Percentiles rank a stretch among this genome's conserved stretches.
phyloP scores from a whole-genome alignment of 2,888 invertebrate species.

The Sclerodermus sp. region DNA sequence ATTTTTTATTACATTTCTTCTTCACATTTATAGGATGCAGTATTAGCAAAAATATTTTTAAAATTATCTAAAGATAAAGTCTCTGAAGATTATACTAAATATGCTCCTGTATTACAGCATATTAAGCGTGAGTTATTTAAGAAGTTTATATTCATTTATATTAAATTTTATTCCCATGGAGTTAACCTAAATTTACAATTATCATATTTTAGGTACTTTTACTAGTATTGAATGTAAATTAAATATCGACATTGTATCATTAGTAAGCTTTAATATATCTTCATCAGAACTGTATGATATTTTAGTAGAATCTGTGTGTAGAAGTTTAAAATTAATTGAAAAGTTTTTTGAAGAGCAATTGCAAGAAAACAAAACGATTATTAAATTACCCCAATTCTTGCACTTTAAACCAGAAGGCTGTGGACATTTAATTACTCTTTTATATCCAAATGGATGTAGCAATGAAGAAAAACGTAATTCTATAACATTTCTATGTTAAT shows the following conservation, averaged over 20 bases:
- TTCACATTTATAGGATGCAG: constrained; percentile 60
- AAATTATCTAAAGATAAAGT: constrained; percentile 65
- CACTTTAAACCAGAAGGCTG: constrained; percentile 75
- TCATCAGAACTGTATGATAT: constrained; percentile 71
- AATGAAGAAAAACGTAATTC: constrained; percentile 71
- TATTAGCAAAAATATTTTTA: constrained; percentile 65
- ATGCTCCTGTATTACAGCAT: constrained; percentile 64
- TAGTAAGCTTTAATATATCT: constrained; percentile 69
- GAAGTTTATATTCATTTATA: constrained; percentile 1
- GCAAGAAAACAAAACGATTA: constrained; percentile 57
- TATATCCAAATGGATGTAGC: constrained; percentile 68
- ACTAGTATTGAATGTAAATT: constrained; percentile 65
- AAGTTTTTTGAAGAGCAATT: constrained; percentile 65
- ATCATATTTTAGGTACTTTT: constrained; percentile 41
- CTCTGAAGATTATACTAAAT: constrained; percentile 55
- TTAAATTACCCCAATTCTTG: constrained; percentile 68
- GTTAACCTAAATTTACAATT: constrained; percentile 1
- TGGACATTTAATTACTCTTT: constrained; percentile 76
- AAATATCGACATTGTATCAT: constrained; percentile 71
- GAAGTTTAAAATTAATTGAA: constrained; percentile 70
- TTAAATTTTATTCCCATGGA: constrained; percentile 10
- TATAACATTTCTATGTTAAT: not conserved
- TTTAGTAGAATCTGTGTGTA: constrained; percentile 74
- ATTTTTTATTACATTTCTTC: constrained; percentile 7
- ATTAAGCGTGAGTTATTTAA: constrained; percentile 64